Evolutionary conservation across 2,797 vertebrate species (phyloP).

Genomic region (Serranus cabrilla): DNA sequence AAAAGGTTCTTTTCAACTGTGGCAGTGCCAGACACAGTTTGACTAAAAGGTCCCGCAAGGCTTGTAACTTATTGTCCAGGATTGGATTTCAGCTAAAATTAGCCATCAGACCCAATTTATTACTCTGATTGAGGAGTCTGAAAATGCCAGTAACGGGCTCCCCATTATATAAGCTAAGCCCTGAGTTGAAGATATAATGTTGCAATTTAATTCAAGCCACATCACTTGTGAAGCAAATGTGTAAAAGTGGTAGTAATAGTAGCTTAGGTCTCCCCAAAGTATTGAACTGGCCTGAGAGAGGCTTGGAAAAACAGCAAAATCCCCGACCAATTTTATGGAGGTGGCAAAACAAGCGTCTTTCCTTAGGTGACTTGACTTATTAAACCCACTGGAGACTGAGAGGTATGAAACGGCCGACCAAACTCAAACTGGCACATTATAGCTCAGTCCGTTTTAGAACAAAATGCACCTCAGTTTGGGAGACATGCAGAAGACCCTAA

Average conservation of each 20-base stretch:
- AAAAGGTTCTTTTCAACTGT: constrained; percentile 77
- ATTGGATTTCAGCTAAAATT: constrained; percentile 96
- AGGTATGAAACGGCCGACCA: constrained; percentile 47
- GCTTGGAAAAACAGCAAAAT: constrained; percentile 75
- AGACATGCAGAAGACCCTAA: not conserved
- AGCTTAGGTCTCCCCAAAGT: constrained; percentile 71
- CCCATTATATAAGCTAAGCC: constrained; percentile 62
- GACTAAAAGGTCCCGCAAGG: constrained; percentile 88
- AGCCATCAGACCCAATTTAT: constrained; percentile 95
- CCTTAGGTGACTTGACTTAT: constrained; percentile 67
- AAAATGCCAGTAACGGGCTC: constrained; percentile 83
- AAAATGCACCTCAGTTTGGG: constrained; percentile 20
- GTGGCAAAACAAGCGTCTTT: constrained; percentile 72
- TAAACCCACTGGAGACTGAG: constrained; percentile 54
- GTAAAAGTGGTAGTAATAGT: constrained; percentile 76
- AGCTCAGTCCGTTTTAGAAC: constrained; percentile 20
- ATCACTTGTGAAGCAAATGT: constrained; percentile 74
- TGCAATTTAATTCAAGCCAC: constrained; percentile 77
- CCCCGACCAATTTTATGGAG: constrained; percentile 68
- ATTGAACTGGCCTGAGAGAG: constrained; percentile 70
- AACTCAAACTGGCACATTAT: constrained; percentile 48
- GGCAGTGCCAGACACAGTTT: constrained; percentile 79
- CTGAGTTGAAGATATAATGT: constrained; percentile 77
- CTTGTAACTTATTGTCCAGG: constrained; percentile 94
- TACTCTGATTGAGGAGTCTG: constrained; percentile 91